Percentiles rank a stretch among this genome's conserved stretches.
These are phyloP conservation scores for Nanorana parkeri DNA, from an alignment of 2,113 vertebrate genomes.

Conservation along the genomic window DNA sequence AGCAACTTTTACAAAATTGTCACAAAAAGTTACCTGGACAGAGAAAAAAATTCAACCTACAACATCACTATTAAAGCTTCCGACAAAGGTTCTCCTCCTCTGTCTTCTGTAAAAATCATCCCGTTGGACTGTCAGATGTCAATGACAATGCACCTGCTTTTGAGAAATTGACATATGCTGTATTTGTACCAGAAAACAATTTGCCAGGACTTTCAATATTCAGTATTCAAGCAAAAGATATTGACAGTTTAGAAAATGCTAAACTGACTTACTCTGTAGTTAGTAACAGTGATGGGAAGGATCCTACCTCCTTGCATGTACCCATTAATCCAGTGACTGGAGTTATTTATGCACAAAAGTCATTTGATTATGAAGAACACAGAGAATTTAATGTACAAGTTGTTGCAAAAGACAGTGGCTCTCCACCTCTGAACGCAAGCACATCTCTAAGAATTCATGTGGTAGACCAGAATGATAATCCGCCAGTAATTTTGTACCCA, in stretches of 20 bases:
- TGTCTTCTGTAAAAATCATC: constrained; percentile 80
- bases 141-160: constrained; percentile 61
- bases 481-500: constrained; percentile 67
- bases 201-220: constrained; percentile 51
- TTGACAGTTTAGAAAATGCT: constrained; percentile 47
- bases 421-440: constrained; percentile 68
- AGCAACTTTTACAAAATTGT: constrained; percentile 80
- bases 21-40: constrained; percentile 60
- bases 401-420: constrained; percentile 72
- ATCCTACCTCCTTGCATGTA: constrained; percentile 68
- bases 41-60: constrained; percentile 66
- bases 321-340: constrained; percentile 76
- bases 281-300: constrained; percentile 62
- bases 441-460: constrained; percentile 63
- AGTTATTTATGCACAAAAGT: constrained; percentile 71
- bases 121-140: constrained; percentile 43
- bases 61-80: constrained; percentile 67
- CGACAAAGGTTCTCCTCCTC: constrained; percentile 80
- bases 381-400: constrained; percentile 71
- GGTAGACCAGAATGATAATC: constrained; percentile 73
- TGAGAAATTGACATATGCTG: constrained; percentile 38
- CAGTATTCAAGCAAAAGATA: constrained; percentile 55
- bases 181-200: constrained; percentile 83
- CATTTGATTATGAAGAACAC: constrained; percentile 75
- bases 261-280: constrained; percentile 59